Base-by-base conservation (phyloP, 1,140 invertebrate genomes). In the Spodoptera litura region DNA sequence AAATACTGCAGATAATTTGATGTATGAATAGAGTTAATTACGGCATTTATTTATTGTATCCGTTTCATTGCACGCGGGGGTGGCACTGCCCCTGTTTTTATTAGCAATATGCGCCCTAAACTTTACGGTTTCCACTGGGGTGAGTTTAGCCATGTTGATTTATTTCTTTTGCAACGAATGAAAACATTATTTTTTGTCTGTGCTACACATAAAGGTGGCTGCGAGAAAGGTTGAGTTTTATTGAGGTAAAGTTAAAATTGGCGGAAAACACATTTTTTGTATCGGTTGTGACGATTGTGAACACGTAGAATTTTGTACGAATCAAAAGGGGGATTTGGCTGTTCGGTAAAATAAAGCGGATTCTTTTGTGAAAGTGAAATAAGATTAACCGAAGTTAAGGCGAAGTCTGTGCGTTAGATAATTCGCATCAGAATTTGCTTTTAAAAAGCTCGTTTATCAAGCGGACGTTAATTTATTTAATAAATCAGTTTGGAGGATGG, bases 11-110 rank as follows among this genome's bases (percentile, higher is more conserved):
- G 86, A 89, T 89, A 88, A 91, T 93, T 91, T 90, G 85, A 85
- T 88, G 84, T 87, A 89, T 91, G 91, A 93, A 93, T 93, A 87
- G 84, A 87, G 85, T 87, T 91, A 91, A 93, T 93, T 91, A 93
- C 82, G 80, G 79, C 87, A 85, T 92, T 91, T 91, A 91, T 91
- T 90, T 91, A 90, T 91, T 91, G 90, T 91, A 90, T 89, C 85
- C 89, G 83, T 91, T 88, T 89, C 91, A 82, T 83, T 85, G 83
- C 66, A 70, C 64, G 78, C 72, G 64, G 74, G 66, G 81, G 82
- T 79, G 82, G 78, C 31, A 58, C 52, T 85, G 83, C 84, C 86
- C 88, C 86, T 84, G 81, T 85, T 88, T 89, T 89, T 90, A 90
- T 89, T 89, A 88, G 81, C 81, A 78, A 78, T 78, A 73, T 76